phyloP scores from a whole-genome alignment of 2,888 invertebrate genomes.

The Myathropa florea region DNA sequence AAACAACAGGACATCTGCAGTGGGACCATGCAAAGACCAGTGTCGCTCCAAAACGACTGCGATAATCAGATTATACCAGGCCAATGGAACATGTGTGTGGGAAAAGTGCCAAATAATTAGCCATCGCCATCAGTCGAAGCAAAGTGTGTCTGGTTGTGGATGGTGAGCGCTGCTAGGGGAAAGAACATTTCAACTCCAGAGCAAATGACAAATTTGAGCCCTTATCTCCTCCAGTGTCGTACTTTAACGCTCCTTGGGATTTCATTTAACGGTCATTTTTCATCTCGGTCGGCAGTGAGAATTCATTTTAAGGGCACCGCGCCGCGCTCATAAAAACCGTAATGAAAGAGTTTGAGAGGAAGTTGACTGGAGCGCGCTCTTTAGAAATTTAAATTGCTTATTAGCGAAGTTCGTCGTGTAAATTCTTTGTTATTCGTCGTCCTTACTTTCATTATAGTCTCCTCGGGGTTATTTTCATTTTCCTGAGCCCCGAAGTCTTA shows the following conservation, averaged over 20 bases:
- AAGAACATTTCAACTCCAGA: neutral
- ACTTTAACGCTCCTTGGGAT: slow-evolving; percentile 49
- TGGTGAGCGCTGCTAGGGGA: neutral
- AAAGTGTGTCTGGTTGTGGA: neutral
- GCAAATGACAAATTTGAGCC: slow-evolving; percentile 56
- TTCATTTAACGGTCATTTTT: slow-evolving; percentile 66
- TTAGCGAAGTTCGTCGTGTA: slow-evolving; percentile 65
- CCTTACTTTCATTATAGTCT: slow-evolving; percentile 20
- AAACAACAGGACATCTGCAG: slow-evolving; percentile 34
- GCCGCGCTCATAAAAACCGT: slow-evolving; percentile 15
- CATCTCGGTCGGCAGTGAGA: slow-evolving; percentile 36
- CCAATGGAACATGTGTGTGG: slow-evolving; percentile 17
- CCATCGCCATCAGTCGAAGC: neutral
- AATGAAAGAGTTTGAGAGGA: slow-evolving; percentile 59
- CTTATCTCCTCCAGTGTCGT: slow-evolving; percentile 34
- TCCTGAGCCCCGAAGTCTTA: slow-evolving; percentile 8
- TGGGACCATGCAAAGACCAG: slow-evolving; percentile 8
- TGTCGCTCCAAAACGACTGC: slow-evolving; percentile 13
- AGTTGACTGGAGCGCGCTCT: slow-evolving; percentile 43
- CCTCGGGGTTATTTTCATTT: slow-evolving; percentile 39
- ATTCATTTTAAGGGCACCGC: slow-evolving; percentile 40
- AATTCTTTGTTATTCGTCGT: slow-evolving; percentile 29
- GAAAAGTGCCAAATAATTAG: slow-evolving; percentile 59
- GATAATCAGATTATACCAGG: slow-evolving; percentile 36
- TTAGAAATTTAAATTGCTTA: slow-evolving; percentile 71